These are phyloP conservation scores for Tachina grossa DNA, from an alignment of 2,888 invertebrate genomes.

Conservation along the genomic window DNA sequence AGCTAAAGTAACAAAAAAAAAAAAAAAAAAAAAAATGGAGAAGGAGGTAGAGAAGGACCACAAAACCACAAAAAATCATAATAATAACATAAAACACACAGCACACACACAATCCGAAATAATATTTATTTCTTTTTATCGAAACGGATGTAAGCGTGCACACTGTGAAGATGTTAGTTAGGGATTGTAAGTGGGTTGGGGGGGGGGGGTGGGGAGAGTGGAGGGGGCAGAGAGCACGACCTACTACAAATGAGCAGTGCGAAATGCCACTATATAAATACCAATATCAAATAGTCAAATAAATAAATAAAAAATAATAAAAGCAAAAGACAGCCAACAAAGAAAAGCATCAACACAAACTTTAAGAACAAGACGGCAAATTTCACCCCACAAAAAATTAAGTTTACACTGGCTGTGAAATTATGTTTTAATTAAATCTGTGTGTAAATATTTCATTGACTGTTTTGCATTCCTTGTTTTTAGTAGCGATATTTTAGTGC, in stretches of 20 bases:
- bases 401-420: slow-evolving; percentile 10
- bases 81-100: slow-evolving; percentile 64
- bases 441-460: neutral
- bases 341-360: slow-evolving; percentile 39
- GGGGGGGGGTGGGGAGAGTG: neutral
- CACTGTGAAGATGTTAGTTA: slow-evolving; percentile 72
- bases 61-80: slow-evolving; percentile 59
- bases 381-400: slow-evolving; percentile 1
- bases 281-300: slow-evolving; percentile 64
- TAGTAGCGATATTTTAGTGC: neutral
- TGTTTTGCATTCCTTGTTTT: neutral
- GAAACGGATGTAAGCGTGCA: slow-evolving; percentile 79
- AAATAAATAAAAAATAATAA: slow-evolving; percentile 63
- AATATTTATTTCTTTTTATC: slow-evolving; percentile 79
- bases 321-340: slow-evolving; percentile 32
- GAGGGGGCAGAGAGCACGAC: neutral
- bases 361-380: neutral
- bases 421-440: slow-evolving; percentile 16
- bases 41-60: slow-evolving; percentile 8
- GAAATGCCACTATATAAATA: slow-evolving; percentile 52
- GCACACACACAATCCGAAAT: slow-evolving; percentile 56
- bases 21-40: slow-evolving; percentile 20
- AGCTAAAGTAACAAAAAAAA: slow-evolving; percentile 65
- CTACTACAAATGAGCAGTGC: slow-evolving; percentile 61
- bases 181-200: slow-evolving; percentile 44